Base-by-base conservation (phyloP, 2,797 vertebrate species). In the Craterocephalus amniculus region DNA sequence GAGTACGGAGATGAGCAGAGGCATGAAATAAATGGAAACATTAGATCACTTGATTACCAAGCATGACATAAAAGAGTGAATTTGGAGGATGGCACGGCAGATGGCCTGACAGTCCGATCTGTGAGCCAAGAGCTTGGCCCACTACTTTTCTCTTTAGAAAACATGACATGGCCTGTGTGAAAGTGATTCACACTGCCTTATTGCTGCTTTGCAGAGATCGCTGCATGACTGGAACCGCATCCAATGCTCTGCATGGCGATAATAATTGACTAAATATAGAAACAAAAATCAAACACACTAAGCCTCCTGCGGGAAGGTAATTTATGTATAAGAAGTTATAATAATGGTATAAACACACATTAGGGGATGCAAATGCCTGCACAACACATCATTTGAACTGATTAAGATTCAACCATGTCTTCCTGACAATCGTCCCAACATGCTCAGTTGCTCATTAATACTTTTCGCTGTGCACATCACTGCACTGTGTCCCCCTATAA, bases 251-350 rank as follows among this genome's bases (percentile, higher is more conserved):
- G 79, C 72, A 72, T 78, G 80, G 67, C 56, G 86, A 85, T 87
- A 64, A 81, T 35, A 67, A 66, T 24, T 32, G 7, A 69, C 83
- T 77, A 88, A 87, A 89, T 89, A 85, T 88, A 89, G 86, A 83
- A 79, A 69, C 80, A 82, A 77, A 78, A 74, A 78, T 72, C 36
- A 76, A 81, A 67, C 74, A 62, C 58, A 32, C 66, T 71, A 60
- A 83, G 72, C 75, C 75, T 81, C 70, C 72, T 78, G 70, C 58
- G 70, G 73, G 52, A 83, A 68, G 60, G 58, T 68, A 54, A 77
- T 60, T 55, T 68, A 69, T 78, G 78, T 59, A 74, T 59, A 54
- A 71, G 62, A 76, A 67, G 48, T 63, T 70, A 43, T 58, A 79
- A 70, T 72, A 75, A 78, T 48, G 43, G 60, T 48, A n/a, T 35